These are phyloP conservation scores for Hoplostethus atlanticus DNA, from an alignment of 2,797 vertebrate species.

Conservation along the genomic window DNA sequence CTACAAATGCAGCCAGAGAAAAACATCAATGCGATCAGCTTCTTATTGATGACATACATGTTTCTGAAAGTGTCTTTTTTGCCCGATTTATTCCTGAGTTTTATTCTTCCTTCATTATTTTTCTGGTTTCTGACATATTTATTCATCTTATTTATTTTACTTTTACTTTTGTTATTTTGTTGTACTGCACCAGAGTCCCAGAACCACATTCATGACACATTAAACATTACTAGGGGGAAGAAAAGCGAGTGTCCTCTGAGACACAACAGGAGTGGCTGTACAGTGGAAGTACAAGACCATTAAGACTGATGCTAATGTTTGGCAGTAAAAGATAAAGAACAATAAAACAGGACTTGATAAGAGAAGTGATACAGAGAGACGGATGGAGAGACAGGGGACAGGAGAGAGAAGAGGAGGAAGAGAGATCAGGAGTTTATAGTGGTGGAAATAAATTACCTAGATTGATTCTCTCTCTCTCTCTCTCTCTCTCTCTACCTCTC, in stretches of 20 bases:
- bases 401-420: not conserved
- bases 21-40: conserved; percentile 33
- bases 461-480: conserved; percentile 24
- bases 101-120: too few species aligned
- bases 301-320: conserved; percentile 22
- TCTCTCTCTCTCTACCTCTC: conserved; percentile 19
- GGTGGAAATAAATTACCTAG: conserved; percentile 16
- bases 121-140: too few species aligned
- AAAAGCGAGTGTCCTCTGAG: too few species aligned
- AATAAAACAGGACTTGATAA: conserved; percentile 28
- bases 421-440: conserved; percentile 5
- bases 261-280: too few species aligned
- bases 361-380: conserved; percentile 34
- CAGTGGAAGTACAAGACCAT: too few species aligned
- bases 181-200: too few species aligned
- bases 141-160: too few species aligned
- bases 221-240: too few species aligned
- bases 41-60: conserved; percentile 7
- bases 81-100: too few species aligned
- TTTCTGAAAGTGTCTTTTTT: too few species aligned
- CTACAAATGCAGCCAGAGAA: conserved; percentile 14
- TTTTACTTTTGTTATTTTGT: too few species aligned
- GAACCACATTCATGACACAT: too few species aligned
- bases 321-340: conserved; percentile 18
- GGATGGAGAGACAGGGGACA: conserved; percentile 17